A percentile compares a stretch with the other conserved stretches of the same genome.
Conservation (phyloP, 2,797 vertebrate genomes). For the Sphenopsis melanotis region DNA sequence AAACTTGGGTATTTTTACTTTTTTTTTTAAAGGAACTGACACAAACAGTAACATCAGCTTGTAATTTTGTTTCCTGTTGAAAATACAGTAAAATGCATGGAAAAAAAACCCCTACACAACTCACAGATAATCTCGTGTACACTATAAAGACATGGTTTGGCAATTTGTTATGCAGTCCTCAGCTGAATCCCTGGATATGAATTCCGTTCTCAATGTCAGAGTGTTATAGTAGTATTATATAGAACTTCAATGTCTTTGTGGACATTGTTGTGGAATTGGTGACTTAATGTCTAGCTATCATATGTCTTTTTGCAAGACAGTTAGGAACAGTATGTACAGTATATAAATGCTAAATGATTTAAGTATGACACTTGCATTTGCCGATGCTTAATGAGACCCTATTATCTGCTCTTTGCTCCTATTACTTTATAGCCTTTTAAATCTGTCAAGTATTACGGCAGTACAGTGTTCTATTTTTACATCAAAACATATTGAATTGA, state of each 20-base stretch:
- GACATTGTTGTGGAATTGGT: slow-evolving; percentile 83
- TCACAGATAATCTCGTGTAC: slow-evolving; percentile 73
- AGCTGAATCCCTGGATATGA: slow-evolving; percentile 78
- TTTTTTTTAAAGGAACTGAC: slow-evolving; percentile 62
- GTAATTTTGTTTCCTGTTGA: slow-evolving; percentile 59
- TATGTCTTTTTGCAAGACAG: slow-evolving; percentile 81
- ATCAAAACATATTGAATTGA: slow-evolving; percentile 60
- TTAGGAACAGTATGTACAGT: slow-evolving; percentile 79
- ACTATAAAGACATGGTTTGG: slow-evolving; percentile 73
- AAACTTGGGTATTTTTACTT: slow-evolving; percentile 46
- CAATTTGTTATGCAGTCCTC: slow-evolving; percentile 78
- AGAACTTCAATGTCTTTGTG: slow-evolving; percentile 84
- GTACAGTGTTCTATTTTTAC: slow-evolving; percentile 71
- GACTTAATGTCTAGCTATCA: slow-evolving; percentile 82
- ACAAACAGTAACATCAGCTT: slow-evolving; percentile 36
- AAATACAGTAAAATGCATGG: slow-evolving; percentile 78
- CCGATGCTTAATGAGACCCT: slow-evolving; percentile 76
- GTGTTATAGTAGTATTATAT: slow-evolving; percentile 84
- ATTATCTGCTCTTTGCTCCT: slow-evolving; percentile 73
- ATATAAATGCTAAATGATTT: slow-evolving; percentile 81
- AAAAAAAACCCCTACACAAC: slow-evolving; percentile 52
- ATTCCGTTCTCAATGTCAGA: slow-evolving; percentile 81
- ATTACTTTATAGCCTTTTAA: slow-evolving; percentile 69
- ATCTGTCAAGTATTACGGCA: slow-evolving; percentile 68
- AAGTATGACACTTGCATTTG: slow-evolving; percentile 76